phyloP scores from a whole-genome alignment of 2,113 vertebrate species.

The Glaucidium brasilianum region DNA sequence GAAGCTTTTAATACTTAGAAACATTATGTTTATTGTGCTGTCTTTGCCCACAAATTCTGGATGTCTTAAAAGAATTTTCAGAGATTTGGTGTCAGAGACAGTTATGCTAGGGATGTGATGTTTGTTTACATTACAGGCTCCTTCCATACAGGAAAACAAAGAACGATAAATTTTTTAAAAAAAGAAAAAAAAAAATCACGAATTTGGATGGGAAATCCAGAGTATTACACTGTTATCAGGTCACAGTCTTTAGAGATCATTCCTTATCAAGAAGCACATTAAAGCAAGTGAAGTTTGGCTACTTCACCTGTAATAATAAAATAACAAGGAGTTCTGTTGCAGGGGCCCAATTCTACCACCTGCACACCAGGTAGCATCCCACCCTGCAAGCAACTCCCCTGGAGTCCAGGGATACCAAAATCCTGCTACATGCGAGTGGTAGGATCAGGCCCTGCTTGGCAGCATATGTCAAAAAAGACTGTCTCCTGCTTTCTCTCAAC shows the following conservation, averaged over 20 bases:
- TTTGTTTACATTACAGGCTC: slow-evolving; percentile 15
- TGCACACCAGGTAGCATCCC: background rate
- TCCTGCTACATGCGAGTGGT: background rate
- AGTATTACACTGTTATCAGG: background rate
- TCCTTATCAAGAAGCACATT: background rate
- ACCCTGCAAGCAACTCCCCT: background rate
- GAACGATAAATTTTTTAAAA: background rate
- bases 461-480: background rate
- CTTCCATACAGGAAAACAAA: slow-evolving; percentile 22
- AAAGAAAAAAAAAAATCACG: background rate
- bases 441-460: background rate
- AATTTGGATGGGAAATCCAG: slow-evolving; percentile 13
- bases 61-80: slow-evolving; percentile 27
- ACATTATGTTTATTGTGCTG: slow-evolving; percentile 16
- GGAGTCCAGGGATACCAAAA: background rate
- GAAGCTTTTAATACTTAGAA: background rate
- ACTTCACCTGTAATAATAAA: background rate
- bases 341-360: background rate
- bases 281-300: background rate
- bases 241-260: background rate
- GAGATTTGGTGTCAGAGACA: slow-evolving; percentile 18
- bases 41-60: slow-evolving; percentile 17
- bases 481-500: background rate
- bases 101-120: slow-evolving; percentile 2
- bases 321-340: background rate